A percentile compares a stretch with the other conserved stretches of the same genome.
These are phyloP conservation scores for Dermatemys mawii DNA, from an alignment of 2,113 vertebrate species.

Conservation along the genomic window DNA sequence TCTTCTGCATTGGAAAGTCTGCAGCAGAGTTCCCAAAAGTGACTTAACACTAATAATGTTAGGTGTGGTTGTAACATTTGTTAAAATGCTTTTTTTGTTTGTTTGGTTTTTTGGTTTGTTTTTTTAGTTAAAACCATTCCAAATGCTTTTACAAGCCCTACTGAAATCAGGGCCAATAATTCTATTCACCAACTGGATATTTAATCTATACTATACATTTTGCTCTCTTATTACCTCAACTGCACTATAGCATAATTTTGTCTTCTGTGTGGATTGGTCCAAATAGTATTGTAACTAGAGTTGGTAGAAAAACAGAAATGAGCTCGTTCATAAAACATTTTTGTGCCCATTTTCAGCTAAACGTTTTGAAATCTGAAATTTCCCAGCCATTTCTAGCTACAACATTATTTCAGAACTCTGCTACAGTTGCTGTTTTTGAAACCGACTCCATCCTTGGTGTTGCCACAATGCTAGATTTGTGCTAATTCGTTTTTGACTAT, in stretches of 20 bases:
- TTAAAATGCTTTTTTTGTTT: no score
- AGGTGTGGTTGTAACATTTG: not conserved
- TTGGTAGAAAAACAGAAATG: not conserved
- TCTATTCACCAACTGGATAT: not conserved
- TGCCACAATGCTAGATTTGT: fast-evolving
- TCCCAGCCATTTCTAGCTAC: not conserved
- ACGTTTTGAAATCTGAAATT: not conserved
- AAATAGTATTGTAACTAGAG: not conserved
- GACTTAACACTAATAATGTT: not conserved
- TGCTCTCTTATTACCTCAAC: not conserved
- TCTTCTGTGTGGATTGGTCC: conserved; percentile 1
- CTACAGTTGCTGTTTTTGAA: not conserved
- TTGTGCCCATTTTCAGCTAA: not conserved
- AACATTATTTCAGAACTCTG: not conserved
- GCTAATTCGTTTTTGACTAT: not conserved
- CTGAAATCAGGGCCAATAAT: not conserved
- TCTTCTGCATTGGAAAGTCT: not conserved
- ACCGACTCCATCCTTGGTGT: no score
- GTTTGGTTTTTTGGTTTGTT: no score
- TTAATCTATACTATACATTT: not conserved
- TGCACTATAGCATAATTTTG: not conserved
- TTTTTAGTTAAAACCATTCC: no score
- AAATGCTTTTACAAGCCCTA: not conserved
- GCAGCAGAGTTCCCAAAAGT: conserved; percentile 19
- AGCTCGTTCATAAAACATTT: no score